Evolutionary conservation across 2,113 vertebrate species (phyloP), one percentile per base, ranked within the genome.

Genomic region (Oreotragus oreotragus): DNA sequence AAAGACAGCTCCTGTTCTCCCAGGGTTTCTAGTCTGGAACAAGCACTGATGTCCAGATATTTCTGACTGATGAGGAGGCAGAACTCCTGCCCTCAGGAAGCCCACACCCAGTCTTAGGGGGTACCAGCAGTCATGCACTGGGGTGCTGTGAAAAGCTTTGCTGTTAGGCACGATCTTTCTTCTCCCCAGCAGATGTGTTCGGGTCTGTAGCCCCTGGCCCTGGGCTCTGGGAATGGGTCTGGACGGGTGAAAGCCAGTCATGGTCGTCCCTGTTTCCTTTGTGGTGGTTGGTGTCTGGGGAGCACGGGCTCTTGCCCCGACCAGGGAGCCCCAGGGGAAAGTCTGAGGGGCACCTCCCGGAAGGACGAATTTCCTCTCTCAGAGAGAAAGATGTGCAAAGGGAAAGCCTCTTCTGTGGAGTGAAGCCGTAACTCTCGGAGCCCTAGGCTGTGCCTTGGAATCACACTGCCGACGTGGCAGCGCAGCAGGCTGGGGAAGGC

Each of bases 381-480:
- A 57, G 21, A 58, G 5, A 87, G 36, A 79, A 2, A 88, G 60
- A 10, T 4, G 11, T 3, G 4, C 5, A 0, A 62, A 33, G 13
- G 9, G 30, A 70, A 89, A 25, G 7, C 23, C 25, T 39, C 30
- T 23, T 30, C 7, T 2, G 1, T 1, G 2, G 1, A 7, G 1
- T 2, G 77, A 86, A 89, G 14, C 49, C 57, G 2, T 0, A 13
- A 11, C 27, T 19, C 84, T 12, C 0, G n/a, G 81, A 36, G 39
- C 15, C 21, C 19, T 16, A 14, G 39, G 64, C 0, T 1, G 11
- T 43, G 39, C 28, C 43, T 13, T 43, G 49, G 16, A 6, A 11
- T 2, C 10, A 1, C 0, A 4, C 5, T 39, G 62, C 25, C 88
- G 47, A 3, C 1, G 4, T 0, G 23, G 3, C 5, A 1, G 45